Base-by-base conservation (phyloP, 37 sponge, comb jelly and placozoan genomes). In the Spongilla lacustris region DNA sequence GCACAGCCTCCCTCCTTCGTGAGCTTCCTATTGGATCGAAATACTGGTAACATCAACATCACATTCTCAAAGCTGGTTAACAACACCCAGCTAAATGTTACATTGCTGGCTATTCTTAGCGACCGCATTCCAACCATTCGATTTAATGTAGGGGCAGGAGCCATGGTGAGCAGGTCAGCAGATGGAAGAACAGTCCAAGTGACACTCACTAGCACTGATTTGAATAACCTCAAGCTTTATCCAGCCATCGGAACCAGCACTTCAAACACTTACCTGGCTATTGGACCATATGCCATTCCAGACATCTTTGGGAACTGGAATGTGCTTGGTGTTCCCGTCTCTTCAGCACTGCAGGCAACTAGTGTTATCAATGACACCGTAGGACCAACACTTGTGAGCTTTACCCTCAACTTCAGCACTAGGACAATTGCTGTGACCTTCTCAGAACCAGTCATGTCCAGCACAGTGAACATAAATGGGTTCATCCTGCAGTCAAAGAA, bases 21-120 rank as follows among this genome's bases (percentile, higher is more conserved):
- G 23, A 80, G 75, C 14, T 92, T 89, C 66, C n/a, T 72, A 13
- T 81, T 97, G 24, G 95, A 97, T 81, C 77, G 94, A 1, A 83
- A 92, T 80, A 58, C 35, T 49, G 93, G 91, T 37, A 26, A 67
- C 23, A 29, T 97, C 31, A 90, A 81, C 37, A 82, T 97, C 66
- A 93, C 95, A 19, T 97, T 97, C 71, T 73, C 88, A 28, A 95
- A 97, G 50, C 81, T 91, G 25, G 89, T 92, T 25, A 86, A 92
- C 74, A 73, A 92, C 66, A 84, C 66, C 0, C 35, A 34, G 13
- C 71, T 92, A 0, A 82, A 87, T 67, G 85, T 87, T 5, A 69
- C 81, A 48, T 71, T 79, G 34, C 38, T 92, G 71, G 84, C 92
- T 9, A 72, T 89, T 28, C 29, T 78, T 3, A 87, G 81, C 66